phyloP scores from a whole-genome alignment of 2,888 invertebrate genomes.

The Autographa gamma region DNA sequence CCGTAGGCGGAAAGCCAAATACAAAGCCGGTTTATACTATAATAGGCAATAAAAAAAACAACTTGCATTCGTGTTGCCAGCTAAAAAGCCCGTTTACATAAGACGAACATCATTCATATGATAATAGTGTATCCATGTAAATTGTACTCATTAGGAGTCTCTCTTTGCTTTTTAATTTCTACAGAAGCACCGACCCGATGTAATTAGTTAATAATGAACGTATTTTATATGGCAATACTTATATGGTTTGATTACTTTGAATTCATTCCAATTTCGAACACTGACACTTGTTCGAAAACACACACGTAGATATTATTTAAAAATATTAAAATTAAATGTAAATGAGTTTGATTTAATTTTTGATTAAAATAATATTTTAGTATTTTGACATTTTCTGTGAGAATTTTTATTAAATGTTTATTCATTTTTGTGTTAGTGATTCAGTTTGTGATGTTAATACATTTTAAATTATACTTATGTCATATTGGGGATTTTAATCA shows the following conservation, averaged over 20 bases:
- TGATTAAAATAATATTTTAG: slow-evolving; percentile 29
- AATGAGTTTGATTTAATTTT: slow-evolving; percentile 13
- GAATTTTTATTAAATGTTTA: slow-evolving; percentile 16
- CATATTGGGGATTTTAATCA: slow-evolving; percentile 6
- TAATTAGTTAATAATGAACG: slow-evolving; percentile 61
- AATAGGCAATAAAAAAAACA: slow-evolving; percentile 76
- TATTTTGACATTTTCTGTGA: slow-evolving; percentile 18
- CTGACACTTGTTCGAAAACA: slow-evolving; percentile 8
- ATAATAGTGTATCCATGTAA: slow-evolving; percentile 83
- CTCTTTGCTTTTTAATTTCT: slow-evolving; percentile 69
- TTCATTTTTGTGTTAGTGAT: slow-evolving; percentile 12
- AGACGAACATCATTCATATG: slow-evolving; percentile 76
- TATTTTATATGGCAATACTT: slow-evolving; percentile 53
- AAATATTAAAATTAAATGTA: slow-evolving; percentile 39
- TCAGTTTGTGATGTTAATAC: slow-evolving; percentile 5
- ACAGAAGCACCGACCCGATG: slow-evolving; percentile 62
- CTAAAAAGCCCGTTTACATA: slow-evolving; percentile 74
- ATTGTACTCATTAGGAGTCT: slow-evolving; percentile 81
- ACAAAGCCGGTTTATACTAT: slow-evolving; percentile 73
- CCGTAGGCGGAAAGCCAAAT: slow-evolving; percentile 75
- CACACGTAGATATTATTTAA: slow-evolving; percentile 38
- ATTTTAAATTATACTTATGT: slow-evolving; percentile 22
- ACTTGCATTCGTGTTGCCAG: slow-evolving; percentile 65
- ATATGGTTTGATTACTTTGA: slow-evolving; percentile 43
- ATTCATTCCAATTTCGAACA: slow-evolving; percentile 43